phyloP scores from a whole-genome alignment of 2,888 invertebrate genomes.

The Papilio protenor region DNA sequence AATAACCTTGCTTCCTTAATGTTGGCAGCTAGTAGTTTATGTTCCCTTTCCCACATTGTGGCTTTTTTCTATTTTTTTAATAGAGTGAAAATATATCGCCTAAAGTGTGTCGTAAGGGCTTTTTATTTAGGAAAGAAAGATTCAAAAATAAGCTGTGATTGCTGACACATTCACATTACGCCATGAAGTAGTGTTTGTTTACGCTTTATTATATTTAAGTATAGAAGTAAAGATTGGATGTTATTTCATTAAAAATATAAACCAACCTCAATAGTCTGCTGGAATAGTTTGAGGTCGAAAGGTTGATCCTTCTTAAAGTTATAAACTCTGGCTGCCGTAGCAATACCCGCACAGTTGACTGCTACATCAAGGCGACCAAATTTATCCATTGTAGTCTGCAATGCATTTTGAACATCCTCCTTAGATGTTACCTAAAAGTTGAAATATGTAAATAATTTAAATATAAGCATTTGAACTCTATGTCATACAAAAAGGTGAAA shows the following conservation, averaged over 20 bases:
- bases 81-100: no score
- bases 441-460: neutral
- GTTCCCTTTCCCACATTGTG: no score
- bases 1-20: no score
- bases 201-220: no score
- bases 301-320: constrained; percentile 94
- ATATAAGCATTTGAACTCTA: neutral
- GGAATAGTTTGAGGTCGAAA: constrained; percentile 91
- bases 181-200: no score
- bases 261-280: constrained; percentile 87
- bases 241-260: neutral
- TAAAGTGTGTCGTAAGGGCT: no score
- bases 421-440: constrained; percentile 90
- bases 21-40: no score
- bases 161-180: no score
- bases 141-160: no score
- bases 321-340: constrained; percentile 93
- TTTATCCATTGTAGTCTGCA: constrained; percentile 89
- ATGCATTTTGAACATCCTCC: constrained; percentile 89
- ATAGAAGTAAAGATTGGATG: neutral
- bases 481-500: no score
- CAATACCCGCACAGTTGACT: constrained; percentile 98
- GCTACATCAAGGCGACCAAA: constrained; percentile 94
- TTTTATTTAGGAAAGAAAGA: no score
- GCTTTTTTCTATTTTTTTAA: no score